Evolutionary conservation across 2,113 vertebrate species (phyloP), one percentile per base, ranked within the genome.

Genomic region (Erpornis zantholeuca): DNA sequence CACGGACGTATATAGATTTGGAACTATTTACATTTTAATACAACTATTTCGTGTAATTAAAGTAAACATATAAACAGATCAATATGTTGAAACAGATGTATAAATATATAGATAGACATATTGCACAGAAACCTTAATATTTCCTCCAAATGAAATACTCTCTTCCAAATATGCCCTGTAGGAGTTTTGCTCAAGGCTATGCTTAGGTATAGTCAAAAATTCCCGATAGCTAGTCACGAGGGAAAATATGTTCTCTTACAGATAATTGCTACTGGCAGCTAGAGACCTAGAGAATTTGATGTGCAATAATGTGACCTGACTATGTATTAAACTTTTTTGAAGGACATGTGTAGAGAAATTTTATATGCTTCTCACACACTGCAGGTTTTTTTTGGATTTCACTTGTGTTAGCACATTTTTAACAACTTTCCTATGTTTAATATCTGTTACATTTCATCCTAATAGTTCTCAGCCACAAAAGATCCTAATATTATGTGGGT

Each of bases 191-290:
- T 98, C 97, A 98, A 98, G 98, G 98, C 98, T 98, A 98, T 98
- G 98, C 97, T 98, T 97, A 97, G 98, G 98, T 98, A 98, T 98
- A 98, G 98, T 98, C 91, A 97, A 97, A 98, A 98, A 96, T 94
- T 98, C 97, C 98, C 86, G 82, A 98, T 98, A 97, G 98, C 93
- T 96, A 98, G 98, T 98, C 98, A 98, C 82, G 19, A 92, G 98
- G 98, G 99, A 98, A 98, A 98, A 98, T 98, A 98, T 98, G 98
- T 99, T 99, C 98, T 98, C 98, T 99, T 98, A 98, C 97, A 98
- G 98, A 98, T 99, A 99, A 99, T 99, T 99, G 98, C 98, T 98
- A 98, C 98, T 98, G 98, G 98, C 99, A 99, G 98, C 98, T 97
- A 97, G 98, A 98, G 98, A 98, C 98, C 97, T 98, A 90, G 96